A percentile compares a stretch with the other conserved stretches of the same genome.
Evolutionary conservation across 2,113 vertebrate species (phyloP).

Genomic region (Azemiops feae): DNA sequence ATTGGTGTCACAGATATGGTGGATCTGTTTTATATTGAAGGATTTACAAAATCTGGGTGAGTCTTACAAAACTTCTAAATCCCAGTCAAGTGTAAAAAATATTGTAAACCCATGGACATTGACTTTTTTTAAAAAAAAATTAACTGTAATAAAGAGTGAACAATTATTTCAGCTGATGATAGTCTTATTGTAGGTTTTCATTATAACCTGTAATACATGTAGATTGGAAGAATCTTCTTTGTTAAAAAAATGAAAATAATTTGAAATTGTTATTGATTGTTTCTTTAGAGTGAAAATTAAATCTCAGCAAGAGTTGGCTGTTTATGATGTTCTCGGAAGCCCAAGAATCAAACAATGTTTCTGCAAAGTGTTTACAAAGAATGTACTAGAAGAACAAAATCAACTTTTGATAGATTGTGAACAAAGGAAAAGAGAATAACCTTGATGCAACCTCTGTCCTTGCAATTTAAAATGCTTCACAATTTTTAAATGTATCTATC

Average conservation of each 20-base stretch:
- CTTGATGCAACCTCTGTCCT: not conserved
- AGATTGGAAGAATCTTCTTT: not conserved
- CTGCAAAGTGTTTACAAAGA: constrained; percentile 12
- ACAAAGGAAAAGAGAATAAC: rapidly evolving
- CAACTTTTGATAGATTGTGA: not conserved
- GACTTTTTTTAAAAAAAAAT: not conserved
- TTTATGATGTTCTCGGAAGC: not conserved
- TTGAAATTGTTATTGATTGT: constrained; percentile 17
- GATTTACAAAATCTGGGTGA: not conserved
- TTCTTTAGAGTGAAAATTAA: constrained; percentile 39
- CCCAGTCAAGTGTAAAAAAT: not conserved
- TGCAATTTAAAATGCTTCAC: not conserved
- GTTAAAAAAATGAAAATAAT: not conserved
- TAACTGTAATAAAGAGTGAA: not conserved
- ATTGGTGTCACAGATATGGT: not conserved
- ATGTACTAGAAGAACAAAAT: not conserved
- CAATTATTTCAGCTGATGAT: not conserved
- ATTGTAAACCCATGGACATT: not conserved
- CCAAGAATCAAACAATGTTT: not conserved
- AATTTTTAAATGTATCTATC: not conserved
- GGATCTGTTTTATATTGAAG: not conserved
- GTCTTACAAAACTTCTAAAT: not conserved
- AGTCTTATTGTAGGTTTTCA: not conserved
- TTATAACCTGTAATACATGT: not conserved
- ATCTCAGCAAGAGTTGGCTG: not conserved